Conservation (phyloP, 2,113 vertebrate species). For the Tetraodon nigroviridis region DNA sequence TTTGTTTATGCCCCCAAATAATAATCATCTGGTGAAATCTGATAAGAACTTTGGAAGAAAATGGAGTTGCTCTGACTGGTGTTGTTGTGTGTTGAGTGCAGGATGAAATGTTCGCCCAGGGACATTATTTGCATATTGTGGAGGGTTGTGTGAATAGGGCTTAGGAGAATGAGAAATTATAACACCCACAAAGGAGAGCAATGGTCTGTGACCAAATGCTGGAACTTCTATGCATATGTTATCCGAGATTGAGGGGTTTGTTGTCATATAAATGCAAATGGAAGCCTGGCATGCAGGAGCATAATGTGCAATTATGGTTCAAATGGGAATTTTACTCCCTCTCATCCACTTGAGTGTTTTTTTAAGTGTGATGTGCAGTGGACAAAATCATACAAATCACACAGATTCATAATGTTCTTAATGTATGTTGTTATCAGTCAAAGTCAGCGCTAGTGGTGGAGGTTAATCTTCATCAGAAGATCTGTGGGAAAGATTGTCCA, state of each 20-base stretch:
- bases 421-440: constrained; percentile 9
- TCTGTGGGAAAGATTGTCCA: background rate
- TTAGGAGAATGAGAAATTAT: constrained; percentile 61
- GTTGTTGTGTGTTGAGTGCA: constrained; percentile 45
- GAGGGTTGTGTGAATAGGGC: constrained; percentile 51
- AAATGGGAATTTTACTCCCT: constrained; percentile 32
- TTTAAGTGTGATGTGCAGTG: constrained; percentile 36
- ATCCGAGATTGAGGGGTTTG: constrained; percentile 50
- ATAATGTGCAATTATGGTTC: constrained; percentile 56
- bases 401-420: constrained; percentile 6
- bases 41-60: constrained; percentile 40
- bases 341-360: constrained; percentile 36
- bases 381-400: constrained; percentile 17
- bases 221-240: constrained; percentile 55
- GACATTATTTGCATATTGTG: constrained; percentile 64
- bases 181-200: constrained; percentile 58
- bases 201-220: constrained; percentile 63
- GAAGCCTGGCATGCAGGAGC: constrained; percentile 31
- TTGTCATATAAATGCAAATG: constrained; percentile 65
- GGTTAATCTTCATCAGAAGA: constrained; percentile 2
- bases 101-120: constrained; percentile 51
- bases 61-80: constrained; percentile 27
- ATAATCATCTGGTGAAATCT: constrained; percentile 37
- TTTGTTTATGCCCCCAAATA: constrained; percentile 31
- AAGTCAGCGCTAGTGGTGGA: background rate